Evolutionary conservation across 2,113 vertebrate species (phyloP).

Genomic region (Pterocles burchelli): DNA sequence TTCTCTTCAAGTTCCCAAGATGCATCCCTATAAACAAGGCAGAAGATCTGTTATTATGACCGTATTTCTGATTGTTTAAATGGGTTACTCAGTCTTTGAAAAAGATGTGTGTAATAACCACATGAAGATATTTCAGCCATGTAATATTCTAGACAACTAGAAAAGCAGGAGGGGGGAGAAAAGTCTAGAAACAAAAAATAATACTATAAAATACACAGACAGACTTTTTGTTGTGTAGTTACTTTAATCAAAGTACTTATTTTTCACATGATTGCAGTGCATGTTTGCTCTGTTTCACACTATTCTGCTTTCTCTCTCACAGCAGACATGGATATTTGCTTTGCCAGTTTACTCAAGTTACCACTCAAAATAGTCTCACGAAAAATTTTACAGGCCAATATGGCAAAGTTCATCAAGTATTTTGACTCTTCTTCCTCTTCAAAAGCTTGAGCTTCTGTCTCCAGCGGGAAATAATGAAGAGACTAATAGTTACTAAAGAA

Average conservation of each 20-base stretch:
- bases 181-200: background rate
- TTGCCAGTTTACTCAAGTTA: background rate
- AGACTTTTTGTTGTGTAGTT: background rate
- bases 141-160: background rate
- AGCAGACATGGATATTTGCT: background rate
- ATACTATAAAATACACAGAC: background rate
- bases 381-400: background rate
- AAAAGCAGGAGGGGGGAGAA: background rate
- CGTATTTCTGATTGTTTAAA: background rate
- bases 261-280: background rate
- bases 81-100: background rate
- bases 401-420: background rate
- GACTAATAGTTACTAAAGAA: background rate
- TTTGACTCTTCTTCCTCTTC: background rate
- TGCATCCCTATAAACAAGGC: constrained; percentile 84
- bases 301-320: background rate
- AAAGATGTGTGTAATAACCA: background rate
- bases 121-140: background rate
- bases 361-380: background rate
- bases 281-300: background rate
- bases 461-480: background rate
- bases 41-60: background rate
- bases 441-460: background rate
- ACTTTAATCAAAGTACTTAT: background rate
- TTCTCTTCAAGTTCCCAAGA: constrained; percentile 98